Evolutionary conservation across 2,888 invertebrate genomes (phyloP), one percentile per base, ranked within the genome.

Genomic region (Ischnus inquisitorius): DNA sequence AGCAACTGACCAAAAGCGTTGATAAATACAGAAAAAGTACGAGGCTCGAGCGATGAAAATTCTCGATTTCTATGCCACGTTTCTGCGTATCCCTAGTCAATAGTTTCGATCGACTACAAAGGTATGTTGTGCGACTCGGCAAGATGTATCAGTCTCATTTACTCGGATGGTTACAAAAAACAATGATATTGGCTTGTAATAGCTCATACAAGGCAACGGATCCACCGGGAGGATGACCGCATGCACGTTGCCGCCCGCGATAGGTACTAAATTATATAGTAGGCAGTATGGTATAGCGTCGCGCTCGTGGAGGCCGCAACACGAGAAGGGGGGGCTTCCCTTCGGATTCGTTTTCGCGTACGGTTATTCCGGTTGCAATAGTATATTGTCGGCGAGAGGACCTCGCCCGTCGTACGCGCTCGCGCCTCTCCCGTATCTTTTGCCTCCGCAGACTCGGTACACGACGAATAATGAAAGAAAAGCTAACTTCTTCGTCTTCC

Each of bases 341-440:
- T 79, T 74, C 67, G 46, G 34, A 46, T 79, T 68, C 79, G 67
- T 79, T 79, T 79, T 79, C 72, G 79, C 77, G 79, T 80, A 84
- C 83, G 83, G 85, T 84, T 82, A 84, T 85, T 84, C 83, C 80
- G 74, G 74, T 86, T 67, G 79, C 84, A 74, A 74, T 75, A 68
- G 78, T 46, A 8, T 51, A 68, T 51, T 48, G 43, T 74, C 60
- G 65, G 57, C 43, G 43, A 12, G 60, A 28, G 72, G 79, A 65
- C 71, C 79, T 64, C 79, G 79, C 79, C 71, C 79, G 51, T 69
- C 62, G 43, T 51, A 75, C 43, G 62, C 39, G 67, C 48, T 54
- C 57, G 34, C 67, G 39, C 28, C 62, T 60, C 22, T 71, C 57
- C 28, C 25, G 68, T 34, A 57, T 82, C 75, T 75, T 62, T 79